Conservation (phyloP, 1,140 invertebrate genomes). For the Diachasma alloeum region DNA sequence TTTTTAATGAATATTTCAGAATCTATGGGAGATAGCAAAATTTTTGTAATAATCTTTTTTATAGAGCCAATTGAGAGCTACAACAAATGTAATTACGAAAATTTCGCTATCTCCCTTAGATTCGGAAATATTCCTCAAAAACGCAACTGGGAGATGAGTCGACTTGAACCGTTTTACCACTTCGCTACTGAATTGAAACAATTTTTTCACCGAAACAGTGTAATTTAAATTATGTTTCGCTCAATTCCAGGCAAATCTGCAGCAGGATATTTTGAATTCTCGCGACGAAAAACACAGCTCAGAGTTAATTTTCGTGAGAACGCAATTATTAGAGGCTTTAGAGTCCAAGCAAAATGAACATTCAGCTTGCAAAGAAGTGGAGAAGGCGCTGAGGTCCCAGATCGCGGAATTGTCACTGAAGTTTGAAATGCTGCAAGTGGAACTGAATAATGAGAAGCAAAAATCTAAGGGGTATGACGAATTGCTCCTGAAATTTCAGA, state of each 20-base stretch:
- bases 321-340: conserved; percentile 38
- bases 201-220: too few species aligned
- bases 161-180: too few species aligned
- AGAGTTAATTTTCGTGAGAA: conserved; percentile 42
- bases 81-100: too few species aligned
- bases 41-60: too few species aligned
- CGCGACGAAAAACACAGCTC: conserved; percentile 41
- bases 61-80: too few species aligned
- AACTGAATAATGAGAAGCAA: background rate
- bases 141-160: too few species aligned
- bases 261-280: conserved; percentile 44
- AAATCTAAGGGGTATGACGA: background rate
- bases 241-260: conserved; percentile 43
- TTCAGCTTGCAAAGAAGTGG: conserved; percentile 8
- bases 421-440: background rate
- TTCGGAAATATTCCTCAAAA: too few species aligned
- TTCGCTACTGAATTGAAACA: too few species aligned
- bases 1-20: too few species aligned
- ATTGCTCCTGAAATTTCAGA: conserved; percentile 26
- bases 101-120: too few species aligned
- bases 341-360: conserved; percentile 44
- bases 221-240: too few species aligned
- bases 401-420: background rate
- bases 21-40: too few species aligned
- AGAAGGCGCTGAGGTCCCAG: background rate